Percentiles rank a stretch among this genome's conserved stretches.
Conservation (phyloP, 2,113 vertebrate genomes). For the Collichthys lucidus region DNA sequence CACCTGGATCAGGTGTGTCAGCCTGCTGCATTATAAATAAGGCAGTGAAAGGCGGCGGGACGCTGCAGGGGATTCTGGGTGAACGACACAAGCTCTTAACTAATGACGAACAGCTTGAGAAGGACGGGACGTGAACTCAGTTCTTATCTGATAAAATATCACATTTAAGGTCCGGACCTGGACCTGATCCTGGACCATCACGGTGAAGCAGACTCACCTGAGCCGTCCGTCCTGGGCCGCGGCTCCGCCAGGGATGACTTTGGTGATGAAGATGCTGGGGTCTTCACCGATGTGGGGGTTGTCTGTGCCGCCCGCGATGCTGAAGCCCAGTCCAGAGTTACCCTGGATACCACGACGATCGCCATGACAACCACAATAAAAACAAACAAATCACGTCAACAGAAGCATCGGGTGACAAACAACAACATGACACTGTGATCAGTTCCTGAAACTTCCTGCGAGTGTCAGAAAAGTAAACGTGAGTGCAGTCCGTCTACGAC, state of each 20-base stretch:
- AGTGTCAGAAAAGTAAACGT: background rate
- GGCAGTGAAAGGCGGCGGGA: conserved; percentile 13
- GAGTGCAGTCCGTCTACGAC: background rate
- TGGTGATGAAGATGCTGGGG: conserved; percentile 98
- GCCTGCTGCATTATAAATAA: conserved; percentile 53
- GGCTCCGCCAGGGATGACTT: conserved; percentile 95
- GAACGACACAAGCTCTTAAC: conserved; percentile 7
- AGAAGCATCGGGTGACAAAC: no score
- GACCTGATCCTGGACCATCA: no score
- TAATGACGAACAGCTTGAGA: background rate
- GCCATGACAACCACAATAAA: background rate
- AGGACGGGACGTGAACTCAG: background rate
- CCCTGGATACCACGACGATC: conserved; percentile 81
- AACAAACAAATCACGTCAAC: background rate
- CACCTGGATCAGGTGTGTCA: conserved; percentile 46
- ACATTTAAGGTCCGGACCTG: background rate
- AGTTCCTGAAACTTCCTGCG: background rate
- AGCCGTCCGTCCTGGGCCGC: conserved; percentile 96
- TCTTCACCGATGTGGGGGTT: conserved; percentile 99
- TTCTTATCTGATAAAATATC: background rate
- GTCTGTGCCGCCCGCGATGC: conserved; percentile 97
- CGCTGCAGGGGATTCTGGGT: conserved; percentile 23
- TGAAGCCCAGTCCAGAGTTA: conserved; percentile 98
- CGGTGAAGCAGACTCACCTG: conserved; percentile 82
- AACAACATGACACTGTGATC: no score